These are phyloP conservation scores for Eriocheir sinensis DNA, from an alignment of 1,140 invertebrate genomes.

Conservation along the genomic window DNA sequence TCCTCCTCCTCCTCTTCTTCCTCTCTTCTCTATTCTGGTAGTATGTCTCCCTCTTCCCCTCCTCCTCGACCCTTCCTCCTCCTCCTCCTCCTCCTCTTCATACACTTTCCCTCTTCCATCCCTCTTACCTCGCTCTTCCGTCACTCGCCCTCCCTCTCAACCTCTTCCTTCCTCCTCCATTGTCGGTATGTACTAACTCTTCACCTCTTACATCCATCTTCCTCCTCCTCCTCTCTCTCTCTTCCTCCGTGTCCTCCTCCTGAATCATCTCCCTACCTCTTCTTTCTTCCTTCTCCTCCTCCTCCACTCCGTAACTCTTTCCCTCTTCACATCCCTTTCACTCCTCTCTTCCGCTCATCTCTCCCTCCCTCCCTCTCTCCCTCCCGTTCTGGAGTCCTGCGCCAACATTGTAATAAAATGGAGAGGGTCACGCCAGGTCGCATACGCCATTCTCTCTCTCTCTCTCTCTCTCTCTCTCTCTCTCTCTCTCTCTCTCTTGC, in stretches of 20 bases:
- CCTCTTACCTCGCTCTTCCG: background rate
- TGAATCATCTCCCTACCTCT: background rate
- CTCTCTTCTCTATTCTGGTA: background rate
- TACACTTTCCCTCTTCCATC: background rate
- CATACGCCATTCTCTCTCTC: background rate
- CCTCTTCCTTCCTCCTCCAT: background rate
- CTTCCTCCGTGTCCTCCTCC: background rate
- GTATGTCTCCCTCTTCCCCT: background rate
- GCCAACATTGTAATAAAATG: background rate
- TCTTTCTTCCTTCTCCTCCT: background rate
- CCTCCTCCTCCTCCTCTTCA: background rate
- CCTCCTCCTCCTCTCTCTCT: background rate
- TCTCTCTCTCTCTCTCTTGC: background rate
- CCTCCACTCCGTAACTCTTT: background rate
- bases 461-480: background rate
- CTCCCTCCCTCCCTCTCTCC: background rate
- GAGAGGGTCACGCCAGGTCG: background rate
- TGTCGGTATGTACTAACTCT: background rate
- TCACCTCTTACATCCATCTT: background rate
- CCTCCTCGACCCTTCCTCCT: background rate
- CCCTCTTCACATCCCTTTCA: background rate
- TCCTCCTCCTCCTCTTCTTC: conserved; percentile 7
- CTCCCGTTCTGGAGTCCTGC: background rate
- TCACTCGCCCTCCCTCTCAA: background rate
- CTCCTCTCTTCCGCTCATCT: background rate